These are phyloP conservation scores for Lagorchestes hirsutus DNA, from an alignment of 2,797 vertebrate genomes.

Conservation along the genomic window DNA sequence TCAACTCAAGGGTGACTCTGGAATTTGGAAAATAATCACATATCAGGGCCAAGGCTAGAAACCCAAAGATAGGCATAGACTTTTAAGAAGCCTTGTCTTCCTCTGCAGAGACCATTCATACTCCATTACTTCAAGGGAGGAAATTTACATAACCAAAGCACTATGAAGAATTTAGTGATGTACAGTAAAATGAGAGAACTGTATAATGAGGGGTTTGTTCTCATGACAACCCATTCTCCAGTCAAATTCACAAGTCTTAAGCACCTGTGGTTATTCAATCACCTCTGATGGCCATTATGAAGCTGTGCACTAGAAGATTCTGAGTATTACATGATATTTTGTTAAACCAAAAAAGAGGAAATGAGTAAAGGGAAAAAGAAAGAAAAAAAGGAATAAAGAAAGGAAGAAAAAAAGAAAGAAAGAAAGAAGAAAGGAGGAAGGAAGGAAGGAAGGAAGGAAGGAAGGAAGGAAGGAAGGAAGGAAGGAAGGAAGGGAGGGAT, in stretches of 20 bases:
- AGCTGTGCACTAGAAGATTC: not conserved
- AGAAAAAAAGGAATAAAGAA: too few species aligned
- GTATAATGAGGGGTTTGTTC: not conserved
- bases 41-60: not conserved
- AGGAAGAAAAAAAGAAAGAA: too few species aligned
- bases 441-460: too few species aligned
- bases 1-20: not conserved
- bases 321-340: not conserved
- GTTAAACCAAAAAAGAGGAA: not conserved
- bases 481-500: accelerated
- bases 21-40: not conserved
- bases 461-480: accelerated
- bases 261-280: not conserved
- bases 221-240: not conserved
- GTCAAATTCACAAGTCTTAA: not conserved
- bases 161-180: not conserved
- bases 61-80: not conserved
- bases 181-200: not conserved
- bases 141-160: not conserved
- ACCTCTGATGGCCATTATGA: not conserved
- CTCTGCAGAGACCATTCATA: not conserved
- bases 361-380: too few species aligned
- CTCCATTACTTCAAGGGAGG: not conserved
- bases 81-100: not conserved
- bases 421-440: too few species aligned